A percentile compares a stretch with the other conserved stretches of the same genome.
Conservation (phyloP, 1,140 invertebrate genomes). For the Polypedilum vanderplanki region DNA sequence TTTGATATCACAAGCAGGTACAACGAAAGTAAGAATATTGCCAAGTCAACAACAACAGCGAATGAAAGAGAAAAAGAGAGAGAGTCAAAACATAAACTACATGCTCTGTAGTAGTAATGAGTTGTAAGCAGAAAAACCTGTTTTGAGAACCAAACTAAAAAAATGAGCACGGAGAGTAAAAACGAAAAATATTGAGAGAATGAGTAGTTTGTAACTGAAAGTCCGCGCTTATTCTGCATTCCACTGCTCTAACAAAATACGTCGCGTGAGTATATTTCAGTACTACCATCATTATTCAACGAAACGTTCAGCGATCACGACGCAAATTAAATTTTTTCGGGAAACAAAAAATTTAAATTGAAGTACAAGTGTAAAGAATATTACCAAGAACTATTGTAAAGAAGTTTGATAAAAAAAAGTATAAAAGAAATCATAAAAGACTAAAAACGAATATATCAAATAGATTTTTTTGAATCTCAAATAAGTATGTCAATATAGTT, state of each 20-base stretch:
- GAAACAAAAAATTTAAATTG: neutral
- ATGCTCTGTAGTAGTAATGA: neutral
- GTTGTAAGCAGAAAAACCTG: neutral
- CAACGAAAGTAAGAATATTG: neutral
- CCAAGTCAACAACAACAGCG: neutral
- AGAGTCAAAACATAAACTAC: neutral
- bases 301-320: neutral
- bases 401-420: neutral
- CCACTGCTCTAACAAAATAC: neutral
- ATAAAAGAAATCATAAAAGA: neutral
- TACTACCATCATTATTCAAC: neutral
- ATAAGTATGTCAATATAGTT: neutral
- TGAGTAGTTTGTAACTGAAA: neutral
- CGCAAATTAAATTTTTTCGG: neutral
- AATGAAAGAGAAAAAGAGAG: neutral
- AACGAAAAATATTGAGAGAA: neutral
- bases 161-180: neutral
- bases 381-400: no score
- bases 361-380: neutral
- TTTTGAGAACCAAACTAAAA: neutral
- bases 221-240: constrained; percentile 9
- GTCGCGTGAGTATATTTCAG: neutral
- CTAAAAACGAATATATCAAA: neutral
- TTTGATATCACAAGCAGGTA: neutral
- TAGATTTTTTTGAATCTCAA: neutral